A percentile compares a stretch with the other conserved stretches of the same genome.
Conservation (phyloP, 2,797 vertebrate genomes). For the Spinibarbus caldwelli region DNA sequence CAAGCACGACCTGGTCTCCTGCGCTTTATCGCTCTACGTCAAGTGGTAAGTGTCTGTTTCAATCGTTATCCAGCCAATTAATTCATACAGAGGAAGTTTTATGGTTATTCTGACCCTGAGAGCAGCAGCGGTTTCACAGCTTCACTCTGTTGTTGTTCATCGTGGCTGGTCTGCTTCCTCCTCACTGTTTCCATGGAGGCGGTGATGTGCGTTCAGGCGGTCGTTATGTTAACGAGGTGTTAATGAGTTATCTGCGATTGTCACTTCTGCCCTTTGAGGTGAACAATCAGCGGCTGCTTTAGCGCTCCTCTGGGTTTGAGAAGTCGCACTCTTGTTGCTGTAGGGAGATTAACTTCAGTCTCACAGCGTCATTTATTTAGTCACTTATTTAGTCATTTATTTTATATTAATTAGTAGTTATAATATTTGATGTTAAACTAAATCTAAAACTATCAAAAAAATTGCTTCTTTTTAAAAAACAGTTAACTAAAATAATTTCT, state of each 20-base stretch:
- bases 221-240: neutral
- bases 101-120: too few relatives aligned
- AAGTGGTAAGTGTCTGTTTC: conserved; percentile 85
- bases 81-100: neutral
- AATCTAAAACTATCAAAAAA: neutral
- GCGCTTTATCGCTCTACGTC: conserved; percentile 85
- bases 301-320: neutral
- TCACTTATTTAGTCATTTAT: neutral
- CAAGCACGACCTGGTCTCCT: conserved; percentile 84
- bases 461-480: too few relatives aligned
- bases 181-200: neutral
- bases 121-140: neutral
- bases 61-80: neutral
- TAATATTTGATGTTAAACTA: too few relatives aligned
- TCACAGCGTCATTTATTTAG: neutral
- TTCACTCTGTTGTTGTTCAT: neutral
- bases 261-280: neutral
- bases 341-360: neutral
- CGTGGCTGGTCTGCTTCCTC: neutral
- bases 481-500: too few relatives aligned
- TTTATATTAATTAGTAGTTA: neutral
- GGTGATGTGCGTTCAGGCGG: neutral
- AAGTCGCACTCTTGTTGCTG: neutral
- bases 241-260: neutral
- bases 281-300: neutral